phyloP scores from a whole-genome alignment of 2,888 invertebrate genomes.

The Furcula furcula region DNA sequence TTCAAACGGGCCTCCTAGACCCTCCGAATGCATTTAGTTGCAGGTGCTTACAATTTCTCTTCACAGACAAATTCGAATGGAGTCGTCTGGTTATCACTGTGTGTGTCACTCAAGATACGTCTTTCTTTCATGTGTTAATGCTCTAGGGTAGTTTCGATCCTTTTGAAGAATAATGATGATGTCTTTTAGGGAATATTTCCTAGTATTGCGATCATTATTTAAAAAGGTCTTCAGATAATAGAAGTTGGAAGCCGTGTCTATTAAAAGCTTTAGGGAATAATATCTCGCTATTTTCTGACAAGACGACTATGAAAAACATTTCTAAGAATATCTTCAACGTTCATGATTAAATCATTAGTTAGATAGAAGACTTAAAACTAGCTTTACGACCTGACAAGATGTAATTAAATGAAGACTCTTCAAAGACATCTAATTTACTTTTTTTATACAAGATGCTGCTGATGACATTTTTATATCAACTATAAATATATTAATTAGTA shows the following conservation, averaged over 20 bases:
- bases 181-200: conserved; percentile 21
- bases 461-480: no score
- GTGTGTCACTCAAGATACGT: conserved; percentile 21
- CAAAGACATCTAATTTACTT: no score
- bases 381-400: no score
- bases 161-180: conserved; percentile 42
- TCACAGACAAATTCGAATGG: conserved; percentile 66
- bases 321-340: neutral
- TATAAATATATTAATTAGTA: no score
- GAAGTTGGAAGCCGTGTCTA: neutral
- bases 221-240: neutral
- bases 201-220: conserved; percentile 9
- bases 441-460: no score
- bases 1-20: conserved; percentile 51
- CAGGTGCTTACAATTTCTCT: conserved; percentile 77
- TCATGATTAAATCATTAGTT: neutral
- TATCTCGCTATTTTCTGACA: neutral
- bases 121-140: conserved; percentile 40
- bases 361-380: no score
- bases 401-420: no score
- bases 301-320: neutral
- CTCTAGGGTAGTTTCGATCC: conserved; percentile 32
- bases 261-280: neutral
- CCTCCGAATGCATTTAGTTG: conserved; percentile 71
- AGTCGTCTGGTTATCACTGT: conserved; percentile 43